Base-by-base conservation (phyloP, 1,140 invertebrate species). In the Sycophila sp. region DNA sequence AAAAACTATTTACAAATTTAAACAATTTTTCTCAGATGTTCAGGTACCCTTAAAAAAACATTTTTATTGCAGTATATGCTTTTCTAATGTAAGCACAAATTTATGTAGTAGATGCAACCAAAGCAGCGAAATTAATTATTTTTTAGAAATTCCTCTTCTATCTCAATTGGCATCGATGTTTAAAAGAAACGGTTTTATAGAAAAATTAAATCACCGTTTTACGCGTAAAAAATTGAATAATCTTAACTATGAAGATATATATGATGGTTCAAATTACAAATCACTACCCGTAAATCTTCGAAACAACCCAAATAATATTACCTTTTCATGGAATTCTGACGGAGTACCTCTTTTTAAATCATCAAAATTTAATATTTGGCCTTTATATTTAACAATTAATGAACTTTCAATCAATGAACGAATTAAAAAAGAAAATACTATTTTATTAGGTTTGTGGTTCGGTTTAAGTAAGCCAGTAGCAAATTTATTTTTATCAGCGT, bases 291-390 rank as follows among this genome's bases (percentile, higher is more conserved):
- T 26, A n/a, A 26, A 22, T 7, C 47, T 63, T 30, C 26, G 38
- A 40, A 5, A 22, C 11, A 6, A 26, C 28, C 4, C 22, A 47
- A 45, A 63, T 47, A 5, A n/a, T n/a, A n/a, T 63, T n/a, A 40
- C 60, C 6, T 40, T 63, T 40, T 51, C 45, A 2, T 64, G 62
- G 62, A 45, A 64, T 22, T 19, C 55, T 22, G 55, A 58, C 24
- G 55, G 55, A 6, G 55, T 58, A 7, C 55, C 55, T 3, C 2
- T 64, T 34, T 64, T 64, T 32, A 64, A 64, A 22, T 64, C 62
- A 3, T 64, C 62, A 22, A 47, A 64, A 51, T 30, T 51, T 10
- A 49, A 28, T 24, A 64, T 64, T 34, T 51, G 62, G 62, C 62
- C 62, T 15, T 64, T 64, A 11, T 64, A 49, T 36, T 51, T 64